These are phyloP conservation scores for Lepus americanus DNA, from an alignment of 2,113 vertebrate species.

Conservation along the genomic window DNA sequence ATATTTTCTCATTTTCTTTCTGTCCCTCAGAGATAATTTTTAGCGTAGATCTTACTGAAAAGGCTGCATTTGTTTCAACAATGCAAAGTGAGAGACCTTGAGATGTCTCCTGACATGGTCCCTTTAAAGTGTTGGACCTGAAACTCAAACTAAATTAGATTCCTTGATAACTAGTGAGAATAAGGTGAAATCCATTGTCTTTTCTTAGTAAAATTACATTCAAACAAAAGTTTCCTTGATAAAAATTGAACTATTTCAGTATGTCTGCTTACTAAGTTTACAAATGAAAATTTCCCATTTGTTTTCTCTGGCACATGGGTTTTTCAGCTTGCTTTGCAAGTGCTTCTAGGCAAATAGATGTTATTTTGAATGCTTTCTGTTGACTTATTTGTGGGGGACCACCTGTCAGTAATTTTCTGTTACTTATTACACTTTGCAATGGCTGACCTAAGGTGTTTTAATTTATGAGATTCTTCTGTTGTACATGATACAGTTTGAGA, in stretches of 20 bases:
- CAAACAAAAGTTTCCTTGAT: slow-evolving; percentile 26
- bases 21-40: slow-evolving; percentile 42
- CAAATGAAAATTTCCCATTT: slow-evolving; percentile 76
- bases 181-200: slow-evolving; percentile 19
- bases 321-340: slow-evolving; percentile 67
- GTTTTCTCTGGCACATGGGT: slow-evolving; percentile 75
- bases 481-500: neutral
- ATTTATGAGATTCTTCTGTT: slow-evolving; percentile 24
- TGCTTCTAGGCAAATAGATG: slow-evolving; percentile 65
- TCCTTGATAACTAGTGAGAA: slow-evolving; percentile 43
- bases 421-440: slow-evolving; percentile 46
- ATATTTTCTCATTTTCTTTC: slow-evolving; percentile 30
- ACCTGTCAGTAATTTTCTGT: slow-evolving; percentile 62
- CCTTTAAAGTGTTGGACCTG: slow-evolving; percentile 26
- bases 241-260: slow-evolving; percentile 53
- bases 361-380: slow-evolving; percentile 70
- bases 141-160: slow-evolving; percentile 60
- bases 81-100: slow-evolving; percentile 43
- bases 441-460: slow-evolving; percentile 34
- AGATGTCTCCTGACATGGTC: slow-evolving; percentile 29
- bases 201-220: slow-evolving; percentile 50
- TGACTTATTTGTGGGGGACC: slow-evolving; percentile 59
- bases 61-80: slow-evolving; percentile 49
- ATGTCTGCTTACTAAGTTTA: slow-evolving; percentile 52
- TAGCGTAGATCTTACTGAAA: slow-evolving; percentile 23